Evolutionary conservation across 2,888 invertebrate genomes (phyloP).

Genomic region (Hydraecia micacea): DNA sequence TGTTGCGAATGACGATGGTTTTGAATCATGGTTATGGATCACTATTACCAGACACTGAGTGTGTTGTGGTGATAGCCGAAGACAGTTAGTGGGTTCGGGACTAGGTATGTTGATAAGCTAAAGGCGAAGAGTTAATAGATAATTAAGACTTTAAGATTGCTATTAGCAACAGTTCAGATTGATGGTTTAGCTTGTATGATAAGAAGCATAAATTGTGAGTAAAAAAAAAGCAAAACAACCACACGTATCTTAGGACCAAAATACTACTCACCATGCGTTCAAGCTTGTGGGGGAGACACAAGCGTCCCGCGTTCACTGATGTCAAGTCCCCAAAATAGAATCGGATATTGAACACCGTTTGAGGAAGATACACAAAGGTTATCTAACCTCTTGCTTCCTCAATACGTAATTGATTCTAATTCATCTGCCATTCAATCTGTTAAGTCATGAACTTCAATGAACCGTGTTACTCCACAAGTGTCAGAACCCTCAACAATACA

Average conservation of each 20-base stretch:
- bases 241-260: conserved; percentile 27
- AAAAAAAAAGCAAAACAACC: conserved; percentile 2
- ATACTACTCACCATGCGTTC: conserved; percentile 15
- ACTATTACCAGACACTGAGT: too few species aligned
- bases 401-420: conserved; percentile 36
- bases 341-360: conserved; percentile 38
- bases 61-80: background rate
- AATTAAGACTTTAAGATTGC: background rate
- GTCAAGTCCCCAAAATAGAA: conserved; percentile 48
- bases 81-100: background rate
- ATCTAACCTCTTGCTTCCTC: conserved; percentile 37
- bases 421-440: conserved; percentile 22
- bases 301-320: conserved; percentile 11
- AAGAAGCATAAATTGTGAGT: background rate
- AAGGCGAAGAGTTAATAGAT: background rate
- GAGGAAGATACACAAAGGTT: conserved; percentile 39
- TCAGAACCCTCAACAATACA: conserved; percentile 27
- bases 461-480: conserved; percentile 32
- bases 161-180: background rate
- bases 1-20: too few species aligned
- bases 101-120: background rate
- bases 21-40: too few species aligned
- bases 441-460: conserved; percentile 56
- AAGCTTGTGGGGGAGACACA: conserved; percentile 15
- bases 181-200: background rate